Conservation (phyloP, 2,113 vertebrate species). For the Dipodomys ordii region DNA sequence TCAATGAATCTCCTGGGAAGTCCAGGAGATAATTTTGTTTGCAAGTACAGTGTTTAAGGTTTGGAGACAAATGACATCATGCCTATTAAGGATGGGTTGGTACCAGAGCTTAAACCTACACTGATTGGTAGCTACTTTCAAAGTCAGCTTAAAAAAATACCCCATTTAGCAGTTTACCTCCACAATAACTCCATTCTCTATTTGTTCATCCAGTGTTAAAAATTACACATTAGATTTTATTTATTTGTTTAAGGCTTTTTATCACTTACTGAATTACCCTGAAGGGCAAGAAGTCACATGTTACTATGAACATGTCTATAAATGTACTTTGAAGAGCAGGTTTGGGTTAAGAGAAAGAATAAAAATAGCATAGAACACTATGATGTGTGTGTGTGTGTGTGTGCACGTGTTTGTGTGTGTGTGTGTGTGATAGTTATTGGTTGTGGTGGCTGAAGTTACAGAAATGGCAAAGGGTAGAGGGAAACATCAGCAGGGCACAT, state of each 20-base stretch:
- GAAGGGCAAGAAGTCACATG: slow-evolving; percentile 17
- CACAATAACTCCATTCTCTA: neutral
- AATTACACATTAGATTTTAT: slow-evolving; percentile 12
- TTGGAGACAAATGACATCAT: neutral
- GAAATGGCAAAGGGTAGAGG: neutral
- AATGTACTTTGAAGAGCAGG: slow-evolving; percentile 1
- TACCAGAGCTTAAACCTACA: neutral
- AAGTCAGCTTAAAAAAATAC: neutral
- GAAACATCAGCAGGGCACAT: neutral
- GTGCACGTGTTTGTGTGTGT: no score
- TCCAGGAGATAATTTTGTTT: neutral
- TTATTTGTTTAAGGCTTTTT: slow-evolving; percentile 43
- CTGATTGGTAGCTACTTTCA: neutral
- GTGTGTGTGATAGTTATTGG: no score
- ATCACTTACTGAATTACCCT: neutral
- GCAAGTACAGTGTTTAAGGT: neutral
- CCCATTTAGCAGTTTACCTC: neutral
- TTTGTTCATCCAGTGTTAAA: slow-evolving; percentile 22
- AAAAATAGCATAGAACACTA: neutral
- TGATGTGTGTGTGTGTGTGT: no score
- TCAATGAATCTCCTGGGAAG: neutral
- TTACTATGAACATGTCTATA: neutral
- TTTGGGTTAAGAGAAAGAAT: neutral
- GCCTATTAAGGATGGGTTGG: neutral
- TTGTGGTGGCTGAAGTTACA: neutral